Conservation (phyloP, 1,140 invertebrate genomes). For the Oryzaephilus surinamensis region DNA sequence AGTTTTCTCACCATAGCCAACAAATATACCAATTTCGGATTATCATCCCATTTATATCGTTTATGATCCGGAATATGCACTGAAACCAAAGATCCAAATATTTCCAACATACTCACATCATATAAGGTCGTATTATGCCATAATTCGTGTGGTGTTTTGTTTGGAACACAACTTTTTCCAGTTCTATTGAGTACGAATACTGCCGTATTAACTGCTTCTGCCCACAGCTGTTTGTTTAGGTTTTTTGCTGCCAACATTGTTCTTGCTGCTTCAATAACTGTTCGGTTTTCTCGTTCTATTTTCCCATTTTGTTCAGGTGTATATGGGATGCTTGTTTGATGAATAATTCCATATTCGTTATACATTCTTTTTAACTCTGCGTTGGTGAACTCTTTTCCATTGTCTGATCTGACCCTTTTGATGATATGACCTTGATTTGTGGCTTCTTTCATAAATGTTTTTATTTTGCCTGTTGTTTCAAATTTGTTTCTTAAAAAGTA, state of each 20-base stretch:
- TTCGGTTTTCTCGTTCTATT: constrained; percentile 35
- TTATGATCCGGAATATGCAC: constrained; percentile 22
- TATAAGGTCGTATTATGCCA: constrained; percentile 2
- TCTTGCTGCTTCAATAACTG: constrained; percentile 31
- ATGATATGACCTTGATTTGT: constrained; percentile 14
- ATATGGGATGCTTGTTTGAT: constrained; percentile 22
- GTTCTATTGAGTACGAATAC: constrained; percentile 34
- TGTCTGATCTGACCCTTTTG: constrained; percentile 19
- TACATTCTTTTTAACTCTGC: constrained; percentile 16
- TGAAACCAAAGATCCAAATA: constrained; percentile 6
- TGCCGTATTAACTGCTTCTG: constrained; percentile 37
- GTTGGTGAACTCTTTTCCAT: constrained; percentile 19
- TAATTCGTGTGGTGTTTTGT: constrained; percentile 11
- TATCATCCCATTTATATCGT: constrained; percentile 21
- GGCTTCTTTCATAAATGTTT: constrained; percentile 16
- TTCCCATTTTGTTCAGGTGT: constrained; percentile 37
- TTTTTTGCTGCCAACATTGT: constrained; percentile 32
- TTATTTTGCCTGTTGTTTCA: constrained; percentile 21
- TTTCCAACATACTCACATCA: constrained; percentile 4
- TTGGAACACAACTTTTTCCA: constrained; percentile 9
- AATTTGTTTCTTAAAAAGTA: constrained; percentile 29
- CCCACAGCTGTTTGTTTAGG: constrained; percentile 36
- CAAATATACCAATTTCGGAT: constrained; percentile 13
- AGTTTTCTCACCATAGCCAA: constrained; percentile 24
- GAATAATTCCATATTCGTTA: constrained; percentile 18